Conservation (phyloP, 2,113 vertebrate species). For the Polypterus bichir region DNA sequence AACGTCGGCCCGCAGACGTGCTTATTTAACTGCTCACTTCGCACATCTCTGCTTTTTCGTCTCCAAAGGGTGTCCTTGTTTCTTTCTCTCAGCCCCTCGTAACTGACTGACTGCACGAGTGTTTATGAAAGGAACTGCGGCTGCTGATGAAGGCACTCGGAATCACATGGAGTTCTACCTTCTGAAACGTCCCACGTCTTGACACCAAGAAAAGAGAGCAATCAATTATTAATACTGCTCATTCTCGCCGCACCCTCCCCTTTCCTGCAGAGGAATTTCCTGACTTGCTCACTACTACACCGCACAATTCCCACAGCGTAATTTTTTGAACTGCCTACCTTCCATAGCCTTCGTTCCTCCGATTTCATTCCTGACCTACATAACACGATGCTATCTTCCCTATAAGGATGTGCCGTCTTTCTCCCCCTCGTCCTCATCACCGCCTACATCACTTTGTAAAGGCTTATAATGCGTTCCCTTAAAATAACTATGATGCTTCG, state of each 20-base stretch:
- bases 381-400: background rate
- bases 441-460: no score
- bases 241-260: slow-evolving; percentile 25
- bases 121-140: slow-evolving; percentile 30
- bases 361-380: slow-evolving; percentile 2
- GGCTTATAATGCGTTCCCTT: background rate
- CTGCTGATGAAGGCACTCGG: slow-evolving; percentile 32
- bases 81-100: slow-evolving; percentile 17
- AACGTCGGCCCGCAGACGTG: slow-evolving; percentile 20
- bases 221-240: slow-evolving; percentile 38
- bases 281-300: slow-evolving; percentile 7
- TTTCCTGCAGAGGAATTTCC: slow-evolving; percentile 12
- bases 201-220: slow-evolving; percentile 23
- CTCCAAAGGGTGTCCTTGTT: slow-evolving; percentile 49
- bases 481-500: background rate
- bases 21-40: slow-evolving; percentile 34
- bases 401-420: slow-evolving; percentile 1
- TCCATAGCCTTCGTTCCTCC: slow-evolving; percentile 1
- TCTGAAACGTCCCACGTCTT: slow-evolving; percentile 34
- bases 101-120: slow-evolving; percentile 21
- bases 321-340: background rate
- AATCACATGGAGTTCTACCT: slow-evolving; percentile 33
- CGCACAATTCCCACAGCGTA: slow-evolving; percentile 10
- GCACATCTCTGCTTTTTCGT: slow-evolving; percentile 40
- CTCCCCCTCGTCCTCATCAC: background rate